These are phyloP conservation scores for Ptychobarbus kaznakovi DNA, from an alignment of 2,797 vertebrate genomes.

Conservation along the genomic window DNA sequence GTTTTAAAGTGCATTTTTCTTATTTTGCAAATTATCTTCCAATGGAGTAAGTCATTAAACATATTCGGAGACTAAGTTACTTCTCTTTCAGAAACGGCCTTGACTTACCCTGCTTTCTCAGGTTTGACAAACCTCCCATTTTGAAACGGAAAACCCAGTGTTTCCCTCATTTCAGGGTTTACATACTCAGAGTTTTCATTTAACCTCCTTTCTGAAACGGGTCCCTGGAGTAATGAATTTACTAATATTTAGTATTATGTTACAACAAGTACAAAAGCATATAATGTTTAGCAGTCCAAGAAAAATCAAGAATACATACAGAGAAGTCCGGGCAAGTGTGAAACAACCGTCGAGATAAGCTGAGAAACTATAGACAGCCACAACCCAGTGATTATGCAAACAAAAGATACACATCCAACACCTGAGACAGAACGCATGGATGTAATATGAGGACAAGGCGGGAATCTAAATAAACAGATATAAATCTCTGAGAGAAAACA, in stretches of 20 bases:
- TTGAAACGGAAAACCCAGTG: no score
- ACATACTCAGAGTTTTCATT: no score
- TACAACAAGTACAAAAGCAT: not conserved
- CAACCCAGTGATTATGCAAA: not conserved
- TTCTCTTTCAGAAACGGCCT: no score
- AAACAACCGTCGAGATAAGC: not conserved
- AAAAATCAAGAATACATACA: not conserved
- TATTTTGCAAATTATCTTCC: no score
- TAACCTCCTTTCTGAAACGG: no score
- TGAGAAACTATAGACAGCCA: not conserved
- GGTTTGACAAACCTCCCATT: no score
- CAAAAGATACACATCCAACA: not conserved
- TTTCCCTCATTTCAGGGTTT: no score
- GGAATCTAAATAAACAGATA: constrained; percentile 36
- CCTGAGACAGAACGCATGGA: not conserved
- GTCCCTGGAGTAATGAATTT: not conserved
- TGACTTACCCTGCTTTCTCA: no score
- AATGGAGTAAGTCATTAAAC: no score
- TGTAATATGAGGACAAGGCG: not conserved
- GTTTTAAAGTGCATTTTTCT: no score
- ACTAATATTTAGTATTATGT: not conserved
- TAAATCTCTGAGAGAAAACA: constrained; percentile 14
- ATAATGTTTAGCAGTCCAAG: not conserved
- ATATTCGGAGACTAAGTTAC: no score
- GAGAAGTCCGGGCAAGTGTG: not conserved